Base-by-base conservation (phyloP, 2,113 vertebrate species). In the Periophthalmus modestus region DNA sequence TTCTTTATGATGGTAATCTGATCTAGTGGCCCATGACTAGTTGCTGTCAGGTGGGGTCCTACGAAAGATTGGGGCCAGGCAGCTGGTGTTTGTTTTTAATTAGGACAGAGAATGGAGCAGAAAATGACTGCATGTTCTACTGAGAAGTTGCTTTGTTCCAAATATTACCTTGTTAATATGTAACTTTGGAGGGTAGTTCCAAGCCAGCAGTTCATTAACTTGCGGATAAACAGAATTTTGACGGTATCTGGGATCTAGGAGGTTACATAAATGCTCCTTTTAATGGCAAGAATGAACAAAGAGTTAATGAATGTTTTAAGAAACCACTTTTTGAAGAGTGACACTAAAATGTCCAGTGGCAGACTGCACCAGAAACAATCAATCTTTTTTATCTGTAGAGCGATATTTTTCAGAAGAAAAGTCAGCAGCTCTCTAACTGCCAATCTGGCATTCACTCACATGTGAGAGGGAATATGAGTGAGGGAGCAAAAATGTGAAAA, bases 31-130 rank as follows among this genome's bases (percentile, higher is more conserved):
- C 52, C 39, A 6, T 19, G 68, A 66, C 70, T 23, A 72, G 58
- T 54, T 33, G 3, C 66, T 70, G 63, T 39, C 34, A 9, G 33
- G 63, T 77, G 71, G 74, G 69, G 67, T 79, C 61, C 66, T 57
- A 65, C 43, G 34, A 43, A 65, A 12, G 62, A 39, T 1, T 16
- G 19, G 52, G 19, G 9, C 33, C 67, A 55, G 46, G 43, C 69
- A 85, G 82, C 79, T 77, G 79, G 50, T 75, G 83, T 89, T 93
- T 91, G 85, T 81, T 89, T 91, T 87, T 88, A 88, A 86, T 89
- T 82, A 87, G 61, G 61, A 70, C 72, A 57, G 6, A 39, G 43
- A 13, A 79, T 48, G 47, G 33, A 75, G 43, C n/a, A 79, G 65
- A 77, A 69, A 52, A 28, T 54, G 15, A 46, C 47, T n/a, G 6